Percentiles rank a stretch among this genome's conserved stretches.
Evolutionary conservation across 2,888 invertebrate species (phyloP).

Genomic region (Agonopterix arenella): DNA sequence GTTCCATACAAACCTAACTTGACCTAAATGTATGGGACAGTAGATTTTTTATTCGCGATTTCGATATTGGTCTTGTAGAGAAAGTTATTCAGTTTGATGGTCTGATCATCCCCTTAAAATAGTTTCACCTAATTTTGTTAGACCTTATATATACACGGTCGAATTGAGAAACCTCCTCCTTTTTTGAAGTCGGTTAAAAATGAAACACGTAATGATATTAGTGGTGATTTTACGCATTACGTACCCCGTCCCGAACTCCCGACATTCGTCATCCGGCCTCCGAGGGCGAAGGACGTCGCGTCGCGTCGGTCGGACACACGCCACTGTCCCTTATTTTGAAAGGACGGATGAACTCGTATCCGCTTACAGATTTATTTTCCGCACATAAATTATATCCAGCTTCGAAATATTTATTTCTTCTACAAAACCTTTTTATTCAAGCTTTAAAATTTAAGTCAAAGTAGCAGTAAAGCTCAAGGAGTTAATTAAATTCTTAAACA

Average conservation of each 20-base stretch:
- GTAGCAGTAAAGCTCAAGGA: conserved; percentile 1
- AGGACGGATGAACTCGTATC: conserved; percentile 58
- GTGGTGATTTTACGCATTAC: conserved; percentile 72
- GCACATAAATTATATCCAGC: conserved; percentile 42
- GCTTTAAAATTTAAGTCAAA: background rate
- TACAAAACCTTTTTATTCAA: background rate
- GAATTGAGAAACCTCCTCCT: too few species aligned
- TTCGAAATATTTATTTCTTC: conserved; percentile 26
- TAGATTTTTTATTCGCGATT: too few species aligned
- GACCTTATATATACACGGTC: too few species aligned
- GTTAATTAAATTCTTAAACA: conserved; percentile 9
- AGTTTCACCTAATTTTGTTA: too few species aligned
- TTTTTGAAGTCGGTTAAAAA: too few species aligned
- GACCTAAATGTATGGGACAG: too few species aligned
- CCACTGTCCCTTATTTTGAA: conserved; percentile 49
- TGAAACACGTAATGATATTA: conserved; percentile 16
- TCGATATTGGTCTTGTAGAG: too few species aligned
- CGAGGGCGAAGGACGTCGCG: conserved; percentile 39
- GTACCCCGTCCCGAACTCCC: conserved; percentile 65
- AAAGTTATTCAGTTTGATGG: too few species aligned
- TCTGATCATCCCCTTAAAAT: too few species aligned
- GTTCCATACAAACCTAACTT: too few species aligned
- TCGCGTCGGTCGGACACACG: conserved; percentile 18
- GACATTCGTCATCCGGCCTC: conserved; percentile 63
- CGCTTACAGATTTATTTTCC: conserved; percentile 57